Evolutionary conservation across 2,888 invertebrate genomes (phyloP).

Genomic region (Thysanoteuthis rhombus): DNA sequence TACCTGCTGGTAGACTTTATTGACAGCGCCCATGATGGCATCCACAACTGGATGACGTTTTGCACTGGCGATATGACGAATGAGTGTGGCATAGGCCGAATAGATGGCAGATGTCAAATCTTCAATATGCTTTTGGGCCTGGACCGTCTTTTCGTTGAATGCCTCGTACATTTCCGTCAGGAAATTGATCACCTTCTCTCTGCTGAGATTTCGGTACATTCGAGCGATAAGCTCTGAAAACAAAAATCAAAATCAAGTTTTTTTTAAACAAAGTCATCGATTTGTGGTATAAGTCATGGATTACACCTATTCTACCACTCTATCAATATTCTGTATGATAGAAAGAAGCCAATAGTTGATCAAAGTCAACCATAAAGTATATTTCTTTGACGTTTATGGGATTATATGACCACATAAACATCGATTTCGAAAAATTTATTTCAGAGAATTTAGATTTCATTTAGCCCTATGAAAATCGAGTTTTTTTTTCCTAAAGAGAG

Average conservation of each 20-base stretch:
- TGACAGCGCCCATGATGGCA: constrained; percentile 35
- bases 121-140: background rate
- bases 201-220: background rate
- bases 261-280: background rate
- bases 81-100: background rate
- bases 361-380: constrained; percentile 32
- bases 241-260: background rate
- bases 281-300: background rate
- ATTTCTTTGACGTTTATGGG: no score
- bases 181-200: background rate
- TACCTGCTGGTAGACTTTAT: constrained; percentile 53
- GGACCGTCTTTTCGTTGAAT: background rate
- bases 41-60: background rate
- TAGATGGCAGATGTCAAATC: background rate
- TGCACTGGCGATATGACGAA: background rate
- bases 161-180: background rate
- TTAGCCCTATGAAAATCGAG: background rate
- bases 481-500: background rate
- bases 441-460: background rate
- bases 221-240: background rate
- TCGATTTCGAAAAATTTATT: no score
- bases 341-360: no score
- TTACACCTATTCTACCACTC: no score
- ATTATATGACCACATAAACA: no score
- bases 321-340: constrained; percentile 40